These are phyloP conservation scores for Chiroxiphia lanceolata DNA, from an alignment of 2,797 vertebrate species.

Conservation along the genomic window DNA sequence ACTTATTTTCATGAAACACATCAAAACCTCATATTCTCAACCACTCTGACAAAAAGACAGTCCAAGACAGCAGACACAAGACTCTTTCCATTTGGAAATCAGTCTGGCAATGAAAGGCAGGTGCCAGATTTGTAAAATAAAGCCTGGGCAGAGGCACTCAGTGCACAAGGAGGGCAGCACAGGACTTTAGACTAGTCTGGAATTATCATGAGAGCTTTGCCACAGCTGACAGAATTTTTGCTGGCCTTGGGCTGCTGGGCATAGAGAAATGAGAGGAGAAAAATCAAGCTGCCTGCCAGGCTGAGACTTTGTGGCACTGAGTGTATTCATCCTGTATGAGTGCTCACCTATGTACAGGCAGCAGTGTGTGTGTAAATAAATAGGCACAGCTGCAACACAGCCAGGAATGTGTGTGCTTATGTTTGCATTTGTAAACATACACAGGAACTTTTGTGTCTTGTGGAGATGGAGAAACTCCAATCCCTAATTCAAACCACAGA, in stretches of 20 bases:
- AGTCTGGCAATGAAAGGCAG: background rate
- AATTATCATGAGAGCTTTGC: background rate
- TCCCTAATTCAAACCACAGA: background rate
- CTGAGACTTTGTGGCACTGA: background rate
- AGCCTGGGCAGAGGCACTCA: background rate
- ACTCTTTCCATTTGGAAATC: background rate
- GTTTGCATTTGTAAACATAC: background rate
- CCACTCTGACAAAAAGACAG: background rate
- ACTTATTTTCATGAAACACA: background rate
- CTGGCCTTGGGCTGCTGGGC: background rate
- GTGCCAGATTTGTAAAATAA: background rate
- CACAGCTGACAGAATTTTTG: background rate
- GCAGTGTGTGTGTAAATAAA: background rate
- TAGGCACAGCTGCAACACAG: background rate
- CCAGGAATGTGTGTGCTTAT: background rate
- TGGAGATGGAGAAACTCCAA: background rate
- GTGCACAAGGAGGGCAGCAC: background rate
- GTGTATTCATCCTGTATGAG: background rate
- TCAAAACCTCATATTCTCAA: background rate
- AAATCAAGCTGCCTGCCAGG: background rate
- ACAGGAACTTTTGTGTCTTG: background rate
- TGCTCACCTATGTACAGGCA: fast-evolving
- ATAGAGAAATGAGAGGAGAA: background rate
- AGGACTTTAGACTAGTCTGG: background rate
- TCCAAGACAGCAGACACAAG: background rate